Conservation (phyloP, 92 coral and sea anemone genomes). For the Porites evermanni region DNA sequence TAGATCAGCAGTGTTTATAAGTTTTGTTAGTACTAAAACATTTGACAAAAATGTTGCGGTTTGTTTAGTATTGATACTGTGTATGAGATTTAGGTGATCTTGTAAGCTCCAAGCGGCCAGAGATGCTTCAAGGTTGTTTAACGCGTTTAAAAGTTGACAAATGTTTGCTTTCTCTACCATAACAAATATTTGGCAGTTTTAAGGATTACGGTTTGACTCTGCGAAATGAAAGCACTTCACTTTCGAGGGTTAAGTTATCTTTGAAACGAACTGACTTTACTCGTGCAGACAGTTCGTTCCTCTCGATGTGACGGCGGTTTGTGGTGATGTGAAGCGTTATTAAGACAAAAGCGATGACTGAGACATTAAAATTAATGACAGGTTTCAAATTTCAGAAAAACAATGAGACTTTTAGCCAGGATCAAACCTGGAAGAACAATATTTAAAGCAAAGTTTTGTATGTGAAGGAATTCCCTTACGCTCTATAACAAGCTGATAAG, state of each 20-base stretch:
- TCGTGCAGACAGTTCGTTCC: neutral
- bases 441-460: neutral
- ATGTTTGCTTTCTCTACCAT: neutral
- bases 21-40: too few species aligned
- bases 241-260: neutral
- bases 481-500: neutral
- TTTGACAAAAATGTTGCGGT: neutral
- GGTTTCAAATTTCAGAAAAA: neutral
- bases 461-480: neutral
- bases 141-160: neutral
- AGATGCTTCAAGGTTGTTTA: neutral
- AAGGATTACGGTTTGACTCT: neutral
- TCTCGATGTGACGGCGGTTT: too few species aligned
- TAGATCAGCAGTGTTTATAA: neutral
- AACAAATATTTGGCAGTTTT: conserved; percentile 8
- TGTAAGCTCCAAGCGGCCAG: neutral
- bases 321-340: neutral
- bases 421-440: neutral
- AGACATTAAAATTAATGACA: neutral
- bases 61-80: neutral
- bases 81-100: neutral
- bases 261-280: neutral
- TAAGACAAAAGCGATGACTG: conserved; percentile 3
- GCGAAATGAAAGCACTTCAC: neutral
- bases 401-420: neutral